These are phyloP conservation scores for Drosophila kuntzei DNA, from an alignment of 2,888 invertebrate species.

Conservation along the genomic window DNA sequence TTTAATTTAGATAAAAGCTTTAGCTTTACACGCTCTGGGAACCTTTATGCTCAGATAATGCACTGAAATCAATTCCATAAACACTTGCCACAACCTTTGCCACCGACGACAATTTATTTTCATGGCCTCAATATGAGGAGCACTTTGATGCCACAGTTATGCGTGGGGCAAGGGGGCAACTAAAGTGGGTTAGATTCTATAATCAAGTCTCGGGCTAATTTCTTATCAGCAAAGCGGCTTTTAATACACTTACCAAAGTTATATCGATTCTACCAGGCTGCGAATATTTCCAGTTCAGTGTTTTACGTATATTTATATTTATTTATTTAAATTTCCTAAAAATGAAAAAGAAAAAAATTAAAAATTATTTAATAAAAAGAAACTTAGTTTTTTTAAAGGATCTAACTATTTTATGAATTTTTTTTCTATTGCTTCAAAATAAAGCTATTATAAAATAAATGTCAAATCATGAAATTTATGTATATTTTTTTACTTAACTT, in stretches of 20 bases:
- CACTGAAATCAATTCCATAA: constrained; percentile 76
- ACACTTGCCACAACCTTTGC: constrained; percentile 66
- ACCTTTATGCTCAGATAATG: constrained; percentile 50
- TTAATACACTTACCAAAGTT: constrained; percentile 16
- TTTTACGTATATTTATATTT: too few species aligned
- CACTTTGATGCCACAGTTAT: constrained; percentile 22
- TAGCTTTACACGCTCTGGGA: constrained; percentile 21
- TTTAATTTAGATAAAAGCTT: constrained; percentile 82
- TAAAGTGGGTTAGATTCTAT: constrained; percentile 19
- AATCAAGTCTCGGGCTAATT: constrained; percentile 39
- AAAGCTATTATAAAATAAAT: too few species aligned
- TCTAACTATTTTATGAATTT: too few species aligned
- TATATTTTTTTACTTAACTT: too few species aligned
- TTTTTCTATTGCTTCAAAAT: too few species aligned
- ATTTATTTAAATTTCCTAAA: too few species aligned
- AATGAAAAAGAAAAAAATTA: too few species aligned
- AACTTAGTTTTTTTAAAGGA: too few species aligned
- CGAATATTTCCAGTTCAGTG: too few species aligned
- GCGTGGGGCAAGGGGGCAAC: background rate
- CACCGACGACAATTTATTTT: constrained; percentile 74
- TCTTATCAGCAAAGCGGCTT: constrained; percentile 11
- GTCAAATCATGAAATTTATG: too few species aligned
- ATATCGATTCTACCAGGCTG: background rate
- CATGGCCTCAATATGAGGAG: constrained; percentile 40
- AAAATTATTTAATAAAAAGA: too few species aligned